Evolutionary conservation across 2,888 invertebrate genomes (phyloP), one percentile per base, ranked within the genome.

Genomic region (Cephus sareptanus): DNA sequence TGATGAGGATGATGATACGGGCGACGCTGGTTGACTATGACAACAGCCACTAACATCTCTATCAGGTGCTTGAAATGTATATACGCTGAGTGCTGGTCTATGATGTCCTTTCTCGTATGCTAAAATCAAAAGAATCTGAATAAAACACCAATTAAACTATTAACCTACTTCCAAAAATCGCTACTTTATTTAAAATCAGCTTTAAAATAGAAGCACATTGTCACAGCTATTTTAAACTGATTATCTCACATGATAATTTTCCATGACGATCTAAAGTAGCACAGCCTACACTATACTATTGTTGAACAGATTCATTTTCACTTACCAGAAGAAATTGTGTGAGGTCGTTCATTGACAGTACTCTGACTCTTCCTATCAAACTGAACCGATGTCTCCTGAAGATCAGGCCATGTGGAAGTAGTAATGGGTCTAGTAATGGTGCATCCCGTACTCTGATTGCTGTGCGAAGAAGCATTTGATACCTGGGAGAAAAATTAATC

Each of bases 271-370:
- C 12, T 56, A 56, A 15, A 56, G 9, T 23, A 56, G 23, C 56
- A 23, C 56, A 56, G 9, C 56, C 23, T 9, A 56, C 56, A 56
- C 56, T 23, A 23, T 56, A 56, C 23, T 56, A 56, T 23, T 15
- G 13, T 34, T 35, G 56, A 68, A 40, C 40, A 35, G 33, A 40
- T 56, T 40, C 11, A 69, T 34, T 37, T 35, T 70, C 33, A 68
- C 78, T 84, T 89, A 94, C 96, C 96, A 82, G 97, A 96, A 9
- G 98, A 98, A 88, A 98, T 98, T 74, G 98, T 98, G 90, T 98
- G 98, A 1, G 98, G 98, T 81, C 98, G 93, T 83, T 97, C 97
- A 79, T 94, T 95, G 92, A 97, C 95, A 83, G 95, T 95, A 15
- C 94, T 93, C 75, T 87, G 85, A 23, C 95, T 95, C 68, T 96